Base-by-base conservation (phyloP, 1,140 invertebrate genomes). In the Ctenoplectra terminalis region DNA sequence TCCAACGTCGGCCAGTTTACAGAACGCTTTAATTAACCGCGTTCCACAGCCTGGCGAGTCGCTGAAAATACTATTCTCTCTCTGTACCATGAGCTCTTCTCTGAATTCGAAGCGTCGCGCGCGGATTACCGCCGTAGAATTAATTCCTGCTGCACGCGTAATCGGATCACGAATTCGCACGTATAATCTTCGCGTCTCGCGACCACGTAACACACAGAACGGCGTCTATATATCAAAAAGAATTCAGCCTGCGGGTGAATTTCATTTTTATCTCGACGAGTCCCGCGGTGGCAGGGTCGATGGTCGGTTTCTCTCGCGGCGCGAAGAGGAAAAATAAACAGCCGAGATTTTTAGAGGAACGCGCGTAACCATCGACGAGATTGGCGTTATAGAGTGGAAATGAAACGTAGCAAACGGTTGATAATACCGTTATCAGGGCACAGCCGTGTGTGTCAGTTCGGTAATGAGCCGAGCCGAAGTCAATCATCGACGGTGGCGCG, bases 391-490 rank as follows among this genome's bases (percentile, higher is more conserved):
- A 54, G 29, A 4, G 61, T 1, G 23, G 17, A 54, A 17, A 63
- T 40, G 31, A 72, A 78, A 74, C 26, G 56, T 43, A 23, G 37
- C 48, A 60, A 83, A 74, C 88, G n/a, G 82, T 66, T 70, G 86
- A 88, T 85, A 88, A 87, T 54, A 48, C 50, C 63, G 63, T 88
- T 88, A 88, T 88, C 79, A 58, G 83, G 52, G 48, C 58, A n/a
- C 60, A 60, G 46, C 66, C 48, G 72, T 67, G 83, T 82, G 78
- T 56, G 58, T 60, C 83, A 79, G 64, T 69, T 82, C 60, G 58
- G 71, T 85, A 87, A 88, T 83, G 71, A 88, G 75, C 74, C 60
- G 43, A 31, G n/a, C 40, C 43, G 60, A 70, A 84, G 75, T 81
- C 56, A 77, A 87, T 84, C 83, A 87, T 84, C 67, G 74, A 43